Evolutionary conservation across 2,888 invertebrate genomes (phyloP).

Genomic region (Leptogaster cylindrica): DNA sequence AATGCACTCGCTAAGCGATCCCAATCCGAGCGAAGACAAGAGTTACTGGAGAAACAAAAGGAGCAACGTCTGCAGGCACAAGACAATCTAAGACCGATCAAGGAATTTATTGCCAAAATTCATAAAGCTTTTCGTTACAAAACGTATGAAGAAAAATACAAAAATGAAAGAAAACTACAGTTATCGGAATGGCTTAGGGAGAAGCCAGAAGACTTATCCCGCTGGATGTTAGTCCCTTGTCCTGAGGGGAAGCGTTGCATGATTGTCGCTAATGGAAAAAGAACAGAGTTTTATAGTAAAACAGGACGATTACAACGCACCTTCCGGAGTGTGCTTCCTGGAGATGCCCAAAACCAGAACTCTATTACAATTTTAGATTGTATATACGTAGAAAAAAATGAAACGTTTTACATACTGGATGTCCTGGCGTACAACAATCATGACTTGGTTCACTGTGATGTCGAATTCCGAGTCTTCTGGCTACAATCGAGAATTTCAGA

Average conservation of each 20-base stretch:
- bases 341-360: conserved; percentile 50
- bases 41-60: conserved; percentile 55
- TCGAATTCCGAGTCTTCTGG: conserved; percentile 87
- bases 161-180: conserved; percentile 69
- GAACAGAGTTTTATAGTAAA: conserved; percentile 73
- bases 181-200: conserved; percentile 93
- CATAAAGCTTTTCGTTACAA: background rate
- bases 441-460: conserved; percentile 57
- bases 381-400: conserved; percentile 68
- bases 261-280: conserved; percentile 75
- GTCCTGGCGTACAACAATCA: conserved; percentile 62
- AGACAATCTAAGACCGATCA: conserved; percentile 51
- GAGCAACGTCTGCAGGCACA: conserved; percentile 53
- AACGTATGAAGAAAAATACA: conserved; percentile 47
- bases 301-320: conserved; percentile 66
- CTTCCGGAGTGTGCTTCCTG: conserved; percentile 61
- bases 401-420: conserved; percentile 79
- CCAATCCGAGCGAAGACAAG: conserved; percentile 54
- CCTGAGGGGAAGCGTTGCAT: conserved; percentile 84
- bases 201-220: conserved; percentile 77
- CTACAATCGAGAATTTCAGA: conserved; percentile 76
- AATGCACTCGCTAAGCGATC: conserved; percentile 22
- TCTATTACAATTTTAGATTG: conserved; percentile 74
- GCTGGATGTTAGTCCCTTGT: conserved; percentile 79
- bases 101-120: conserved; percentile 40